Evolutionary conservation across 2,797 vertebrate species (phyloP), one percentile per base, ranked within the genome.

Genomic region (Helostoma temminkii): DNA sequence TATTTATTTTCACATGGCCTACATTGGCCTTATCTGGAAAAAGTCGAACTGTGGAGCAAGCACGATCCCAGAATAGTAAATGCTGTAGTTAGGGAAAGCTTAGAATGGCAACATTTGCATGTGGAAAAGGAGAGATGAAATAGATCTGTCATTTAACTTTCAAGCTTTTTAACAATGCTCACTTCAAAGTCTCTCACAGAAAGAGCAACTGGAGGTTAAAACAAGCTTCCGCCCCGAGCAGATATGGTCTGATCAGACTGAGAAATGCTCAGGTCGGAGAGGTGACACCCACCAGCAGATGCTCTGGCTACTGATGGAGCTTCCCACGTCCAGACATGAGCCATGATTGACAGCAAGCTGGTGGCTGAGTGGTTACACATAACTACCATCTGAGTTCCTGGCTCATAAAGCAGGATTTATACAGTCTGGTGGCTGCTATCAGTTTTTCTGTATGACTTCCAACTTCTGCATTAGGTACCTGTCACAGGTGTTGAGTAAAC

Each of bases 251-350:
- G 53, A 81, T 75, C 55, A 68, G 77, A 78, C 43, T 25, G 71
- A 74, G 58, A 80, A 42, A 76, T 74, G n/a, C 77, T 78, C 24
- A 50, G 77, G 86, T 81, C 41, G 4, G 36, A 7, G 78, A 82
- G 80, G 77, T 69, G 77, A 63, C 88, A n/a, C 91, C 91, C 89
- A 90, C 90, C 88, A 88, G 84, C 89, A 89, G 88, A 80, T 89
- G 71, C 84, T 79, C 82, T 63, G 74, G 74, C 85, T 83, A 71
- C 64, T 41, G 76, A 6, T 36, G 65, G 67, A 55, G 69, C 61
- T 50, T 26, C 72, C 90, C 90, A 88, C 87, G 86, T 87, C 76
- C 89, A 66, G 75, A 86, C 55, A 71, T 66, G 66, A 75, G 63
- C 63, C 16, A 1, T 15, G 83, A 88, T 60, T 85, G 88, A 84